Base-by-base conservation (phyloP, 2,888 invertebrate species). In the Galeopsomyia nigrocyanea region DNA sequence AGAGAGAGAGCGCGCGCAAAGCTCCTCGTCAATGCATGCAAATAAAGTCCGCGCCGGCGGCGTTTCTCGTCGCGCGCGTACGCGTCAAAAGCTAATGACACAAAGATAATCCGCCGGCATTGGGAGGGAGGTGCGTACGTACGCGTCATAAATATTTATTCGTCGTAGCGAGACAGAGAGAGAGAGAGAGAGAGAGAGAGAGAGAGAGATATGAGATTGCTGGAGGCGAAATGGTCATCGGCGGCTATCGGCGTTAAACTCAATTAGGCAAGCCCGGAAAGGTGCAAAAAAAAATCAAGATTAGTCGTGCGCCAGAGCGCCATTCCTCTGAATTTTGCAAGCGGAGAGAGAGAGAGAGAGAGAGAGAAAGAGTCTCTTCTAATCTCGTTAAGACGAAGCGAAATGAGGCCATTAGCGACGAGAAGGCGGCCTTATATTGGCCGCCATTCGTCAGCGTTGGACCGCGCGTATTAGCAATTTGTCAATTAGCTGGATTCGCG, bases 41-140 rank as follows among this genome's bases (percentile, higher is more conserved):
- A 82, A 82, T 82, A 78, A 74, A 71, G 68, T 31, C 68, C 21
- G 58, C 61, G 51, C 58, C 61, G 31, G 51, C 31, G 65, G 67
- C 50, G 39, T 67, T n/a, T n/a, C 31, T 21, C 39, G 13, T 39
- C 22, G 49, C 70, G 60, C 46, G 58, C 60, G 16, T 26, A 13
- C 47, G 76, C 80, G 80, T 83, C 84, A 82, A 84, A 83, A 82
- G 82, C 82, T 84, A 84, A 85, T 85, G 84, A 81, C 77, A 84
- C 84, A 83, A 83, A 84, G 84, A 83, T 82, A 82, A 81, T 80
- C 76, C 73, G 57, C 68, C 73, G 72, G 60, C 21, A 47, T 49
- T 16, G 13, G 26, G 26, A 17, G 39, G 21, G 1, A 16, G 50
- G 51, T 31, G 2, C 46, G 19, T 16, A 13, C 7, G 19, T 21